These are phyloP conservation scores for Ctena decussata DNA, from an alignment of 2,888 invertebrate species.

Conservation along the genomic window DNA sequence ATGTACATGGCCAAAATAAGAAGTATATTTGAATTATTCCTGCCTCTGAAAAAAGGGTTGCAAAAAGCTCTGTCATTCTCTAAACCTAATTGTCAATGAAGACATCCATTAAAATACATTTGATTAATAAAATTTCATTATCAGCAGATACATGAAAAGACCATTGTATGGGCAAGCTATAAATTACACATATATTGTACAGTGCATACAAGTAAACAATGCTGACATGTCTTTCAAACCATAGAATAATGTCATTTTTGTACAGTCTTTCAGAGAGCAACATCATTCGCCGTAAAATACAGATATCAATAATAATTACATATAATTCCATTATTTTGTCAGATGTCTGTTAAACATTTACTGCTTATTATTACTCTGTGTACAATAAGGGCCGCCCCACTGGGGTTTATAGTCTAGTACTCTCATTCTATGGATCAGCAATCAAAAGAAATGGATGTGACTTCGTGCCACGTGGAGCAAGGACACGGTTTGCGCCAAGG, in stretches of 20 bases:
- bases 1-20: too few species aligned
- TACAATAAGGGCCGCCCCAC: background rate
- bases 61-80: too few species aligned
- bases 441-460: background rate
- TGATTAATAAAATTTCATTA: background rate
- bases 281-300: background rate
- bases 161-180: background rate
- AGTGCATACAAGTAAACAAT: background rate
- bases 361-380: background rate
- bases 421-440: background rate
- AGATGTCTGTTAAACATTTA: background rate
- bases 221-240: background rate
- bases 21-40: too few species aligned
- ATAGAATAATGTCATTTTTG: background rate
- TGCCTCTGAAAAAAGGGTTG: too few species aligned
- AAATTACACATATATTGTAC: background rate
- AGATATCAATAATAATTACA: background rate
- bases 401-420: background rate
- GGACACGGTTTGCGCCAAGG: too few species aligned
- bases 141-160: background rate
- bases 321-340: slow-evolving; percentile 7
- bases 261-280: background rate
- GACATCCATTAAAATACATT: background rate
- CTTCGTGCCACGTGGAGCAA: background rate
- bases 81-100: background rate